A percentile compares a stretch with the other conserved stretches of the same genome.
phyloP scores from a whole-genome alignment of 2,113 vertebrate species.

The Loxodonta africana region DNA sequence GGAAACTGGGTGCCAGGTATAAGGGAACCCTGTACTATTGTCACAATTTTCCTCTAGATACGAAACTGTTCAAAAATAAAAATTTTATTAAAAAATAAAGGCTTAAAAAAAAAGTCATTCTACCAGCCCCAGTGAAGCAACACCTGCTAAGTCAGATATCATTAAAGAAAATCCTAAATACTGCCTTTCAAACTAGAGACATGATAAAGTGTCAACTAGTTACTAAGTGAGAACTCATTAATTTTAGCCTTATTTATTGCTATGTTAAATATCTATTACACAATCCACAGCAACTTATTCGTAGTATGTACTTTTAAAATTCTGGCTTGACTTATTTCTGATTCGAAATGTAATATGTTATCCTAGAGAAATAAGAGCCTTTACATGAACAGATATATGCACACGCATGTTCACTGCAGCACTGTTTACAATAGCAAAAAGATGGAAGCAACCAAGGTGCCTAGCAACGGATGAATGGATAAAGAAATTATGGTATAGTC shows the following conservation, averaged over 20 bases:
- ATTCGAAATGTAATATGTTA: slow-evolving; percentile 54
- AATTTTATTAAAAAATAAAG: slow-evolving; percentile 2
- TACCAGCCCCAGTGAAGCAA: neutral
- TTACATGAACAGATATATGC: too few species aligned
- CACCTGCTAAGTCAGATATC: neutral
- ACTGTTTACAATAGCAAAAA: too few species aligned
- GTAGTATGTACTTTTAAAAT: slow-evolving; percentile 22
- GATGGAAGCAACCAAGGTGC: too few species aligned
- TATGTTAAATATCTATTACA: slow-evolving; percentile 38
- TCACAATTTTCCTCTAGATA: neutral
- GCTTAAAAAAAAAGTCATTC: neutral
- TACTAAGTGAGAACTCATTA: neutral
- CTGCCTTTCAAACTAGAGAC: slow-evolving; percentile 24
- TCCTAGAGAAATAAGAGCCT: too few species aligned
- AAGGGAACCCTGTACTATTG: neutral
- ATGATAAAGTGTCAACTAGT: neutral
- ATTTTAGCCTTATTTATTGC: neutral
- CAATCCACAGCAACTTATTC: neutral
- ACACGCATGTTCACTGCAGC: too few species aligned
- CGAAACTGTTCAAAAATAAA: slow-evolving; percentile 23
- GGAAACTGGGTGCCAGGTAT: neutral
- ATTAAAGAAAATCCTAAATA: neutral
- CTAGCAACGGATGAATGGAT: too few species aligned
- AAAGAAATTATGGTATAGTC: too few species aligned
- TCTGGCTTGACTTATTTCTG: slow-evolving; percentile 44